Conservation (phyloP, 2,113 vertebrate species). For the Dromaius novaehollandiae region DNA sequence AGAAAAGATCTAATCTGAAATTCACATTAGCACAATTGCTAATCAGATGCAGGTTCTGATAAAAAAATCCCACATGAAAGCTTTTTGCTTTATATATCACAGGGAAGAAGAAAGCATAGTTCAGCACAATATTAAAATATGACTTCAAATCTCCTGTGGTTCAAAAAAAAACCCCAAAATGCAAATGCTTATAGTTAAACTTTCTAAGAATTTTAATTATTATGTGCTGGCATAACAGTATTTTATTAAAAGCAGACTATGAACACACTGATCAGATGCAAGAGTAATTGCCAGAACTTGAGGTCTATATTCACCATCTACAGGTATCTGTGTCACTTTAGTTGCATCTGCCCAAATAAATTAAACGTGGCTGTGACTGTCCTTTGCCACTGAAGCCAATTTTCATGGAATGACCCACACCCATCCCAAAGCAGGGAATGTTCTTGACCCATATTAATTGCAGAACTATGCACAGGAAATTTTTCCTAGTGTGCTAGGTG, state of each 20-base stretch:
- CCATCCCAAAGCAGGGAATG: background rate
- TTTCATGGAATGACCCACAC: background rate
- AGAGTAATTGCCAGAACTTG: background rate
- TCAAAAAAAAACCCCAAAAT: background rate
- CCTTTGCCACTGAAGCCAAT: background rate
- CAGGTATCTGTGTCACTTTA: background rate
- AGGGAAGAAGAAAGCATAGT: background rate
- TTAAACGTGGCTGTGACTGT: background rate
- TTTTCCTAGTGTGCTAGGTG: background rate
- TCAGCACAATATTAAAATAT: background rate
- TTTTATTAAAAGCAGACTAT: background rate
- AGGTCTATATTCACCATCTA: background rate
- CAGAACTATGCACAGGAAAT: background rate
- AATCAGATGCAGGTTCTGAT: slow-evolving; percentile 31
- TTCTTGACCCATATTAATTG: background rate
- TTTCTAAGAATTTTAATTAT: slow-evolving; percentile 6
- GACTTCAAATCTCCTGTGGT: background rate
- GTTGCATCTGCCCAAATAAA: background rate
- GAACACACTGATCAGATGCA: background rate
- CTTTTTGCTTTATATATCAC: slow-evolving; percentile 4
- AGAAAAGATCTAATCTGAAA: slow-evolving; percentile 21
- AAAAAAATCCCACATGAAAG: slow-evolving; percentile 29
- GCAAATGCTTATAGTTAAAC: background rate
- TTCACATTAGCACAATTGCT: background rate
- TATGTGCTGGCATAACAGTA: background rate